Conservation (phyloP, 2,797 vertebrate genomes). For the Carapus acus region DNA sequence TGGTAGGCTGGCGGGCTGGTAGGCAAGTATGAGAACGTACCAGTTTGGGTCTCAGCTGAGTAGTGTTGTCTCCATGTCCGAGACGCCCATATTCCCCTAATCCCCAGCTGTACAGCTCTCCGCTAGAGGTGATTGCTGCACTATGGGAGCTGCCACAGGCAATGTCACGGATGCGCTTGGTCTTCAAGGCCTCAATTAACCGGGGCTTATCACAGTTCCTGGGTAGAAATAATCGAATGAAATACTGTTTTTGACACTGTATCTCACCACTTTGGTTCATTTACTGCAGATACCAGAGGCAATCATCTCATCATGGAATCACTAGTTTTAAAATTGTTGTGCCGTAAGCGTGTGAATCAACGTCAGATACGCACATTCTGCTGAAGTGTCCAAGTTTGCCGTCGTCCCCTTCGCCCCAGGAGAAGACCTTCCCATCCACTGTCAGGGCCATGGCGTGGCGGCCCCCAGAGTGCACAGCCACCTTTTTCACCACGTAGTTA, state of each 20-base stretch:
- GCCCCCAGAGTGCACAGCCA: constrained; percentile 96
- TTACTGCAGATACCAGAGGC: no score
- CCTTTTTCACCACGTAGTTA: constrained; percentile 98
- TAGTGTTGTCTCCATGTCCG: constrained; percentile 96
- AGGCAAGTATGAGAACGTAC: constrained; percentile 59
- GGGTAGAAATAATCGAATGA: not conserved
- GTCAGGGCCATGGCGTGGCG: constrained; percentile 96
- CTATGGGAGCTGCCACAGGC: constrained; percentile 98
- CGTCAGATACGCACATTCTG: constrained; percentile 79
- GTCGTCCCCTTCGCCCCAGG: constrained; percentile 98
- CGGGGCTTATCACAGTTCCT: constrained; percentile 99
- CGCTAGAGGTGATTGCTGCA: constrained; percentile 94
- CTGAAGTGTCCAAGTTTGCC: constrained; percentile 98
- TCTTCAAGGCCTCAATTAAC: constrained; percentile 94
- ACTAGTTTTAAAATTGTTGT: no score
- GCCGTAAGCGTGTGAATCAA: no score
- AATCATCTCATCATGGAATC: no score
- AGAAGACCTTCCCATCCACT: constrained; percentile 96
- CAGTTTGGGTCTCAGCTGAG: constrained; percentile 96
- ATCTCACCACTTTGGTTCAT: no score
- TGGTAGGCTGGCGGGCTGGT: no score
- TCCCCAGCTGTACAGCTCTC: constrained; percentile 97
- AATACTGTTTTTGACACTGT: no score
- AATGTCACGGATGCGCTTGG: constrained; percentile 95
- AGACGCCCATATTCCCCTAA: constrained; percentile 96